Base-by-base conservation (phyloP, 2,797 vertebrate species). In the Rallus crepitans region DNA sequence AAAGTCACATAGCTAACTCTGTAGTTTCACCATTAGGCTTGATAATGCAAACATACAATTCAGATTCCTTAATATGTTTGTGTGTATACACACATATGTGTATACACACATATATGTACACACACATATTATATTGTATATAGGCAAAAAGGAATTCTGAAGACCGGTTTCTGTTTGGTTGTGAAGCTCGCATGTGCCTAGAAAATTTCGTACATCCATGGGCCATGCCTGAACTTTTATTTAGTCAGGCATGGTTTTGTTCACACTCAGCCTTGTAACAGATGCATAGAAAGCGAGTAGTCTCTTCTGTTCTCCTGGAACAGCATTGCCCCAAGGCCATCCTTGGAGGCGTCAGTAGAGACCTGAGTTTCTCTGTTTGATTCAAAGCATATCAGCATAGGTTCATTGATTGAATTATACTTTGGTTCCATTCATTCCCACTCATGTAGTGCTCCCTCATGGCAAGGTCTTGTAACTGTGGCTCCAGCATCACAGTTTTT, bases 381-480 rank as follows among this genome's bases (percentile, higher is more conserved):
- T 90, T 96, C 89, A 94, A 94, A 97, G 94, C 82, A 77, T 80
- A 93, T 94, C 92, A 90, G 35, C 87, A 85, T 20, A 63, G 12
- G 75, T 94, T 94, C 91, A 60, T 77, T 94, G 95, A 94, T 91
- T 93, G 81, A 94, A 91, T 94, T 82, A 87, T 95, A 80, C 91
- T 95, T 94, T 73, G 21, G 60, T 91, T 94, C 86, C 91, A 68
- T 88, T 88, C 57, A 80, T 91, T 95, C 75, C 45, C 80, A 88
- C 93, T 96, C 45, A 53, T 25, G 82, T 78, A 84, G 80, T 89
- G 82, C 55, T 97, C 85, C 89, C 92, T 90, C 76, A 94, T 90
- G 96, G 37, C 87, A 92, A 82, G 76, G 87, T 80, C 84, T 94
- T 87, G 84, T 90, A 89, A 84, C 84, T 70, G 84, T 92, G 92